These are phyloP conservation scores for Pycnonotus jocosus DNA, from an alignment of 2,113 vertebrate genomes.

Conservation along the genomic window DNA sequence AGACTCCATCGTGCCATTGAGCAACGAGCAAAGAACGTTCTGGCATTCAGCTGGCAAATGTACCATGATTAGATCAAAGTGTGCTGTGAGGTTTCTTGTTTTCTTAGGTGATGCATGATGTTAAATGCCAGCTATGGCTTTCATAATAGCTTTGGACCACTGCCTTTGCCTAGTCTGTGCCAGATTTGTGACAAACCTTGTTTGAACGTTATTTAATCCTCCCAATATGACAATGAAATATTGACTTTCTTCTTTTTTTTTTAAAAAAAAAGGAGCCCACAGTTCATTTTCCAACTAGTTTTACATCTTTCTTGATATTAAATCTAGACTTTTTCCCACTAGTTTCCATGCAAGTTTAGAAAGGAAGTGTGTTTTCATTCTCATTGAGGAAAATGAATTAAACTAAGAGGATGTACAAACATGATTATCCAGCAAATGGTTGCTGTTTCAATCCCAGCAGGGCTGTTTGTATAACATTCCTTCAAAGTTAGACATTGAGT, in stretches of 20 bases:
- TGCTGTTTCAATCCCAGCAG: background rate
- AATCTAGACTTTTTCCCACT: background rate
- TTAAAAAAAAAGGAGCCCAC: background rate
- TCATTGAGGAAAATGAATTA: background rate
- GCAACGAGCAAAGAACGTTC: background rate
- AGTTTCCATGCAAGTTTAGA: background rate
- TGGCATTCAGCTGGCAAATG: background rate
- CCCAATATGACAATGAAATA: background rate
- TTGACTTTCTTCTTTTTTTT: background rate
- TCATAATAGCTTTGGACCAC: background rate
- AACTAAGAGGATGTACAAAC: background rate
- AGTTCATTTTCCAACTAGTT: background rate
- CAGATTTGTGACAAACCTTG: background rate
- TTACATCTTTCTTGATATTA: background rate
- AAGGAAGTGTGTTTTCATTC: background rate
- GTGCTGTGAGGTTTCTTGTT: background rate
- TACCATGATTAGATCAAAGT: background rate
- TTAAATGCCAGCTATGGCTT: background rate
- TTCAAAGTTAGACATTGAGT: background rate
- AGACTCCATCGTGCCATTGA: background rate
- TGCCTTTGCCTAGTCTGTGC: background rate
- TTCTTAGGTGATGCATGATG: background rate
- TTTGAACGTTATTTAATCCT: background rate
- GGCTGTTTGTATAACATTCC: background rate
- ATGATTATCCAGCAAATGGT: rapidly evolving